phyloP scores from a whole-genome alignment of 2,888 invertebrate genomes.

The Xanthia icteritia region DNA sequence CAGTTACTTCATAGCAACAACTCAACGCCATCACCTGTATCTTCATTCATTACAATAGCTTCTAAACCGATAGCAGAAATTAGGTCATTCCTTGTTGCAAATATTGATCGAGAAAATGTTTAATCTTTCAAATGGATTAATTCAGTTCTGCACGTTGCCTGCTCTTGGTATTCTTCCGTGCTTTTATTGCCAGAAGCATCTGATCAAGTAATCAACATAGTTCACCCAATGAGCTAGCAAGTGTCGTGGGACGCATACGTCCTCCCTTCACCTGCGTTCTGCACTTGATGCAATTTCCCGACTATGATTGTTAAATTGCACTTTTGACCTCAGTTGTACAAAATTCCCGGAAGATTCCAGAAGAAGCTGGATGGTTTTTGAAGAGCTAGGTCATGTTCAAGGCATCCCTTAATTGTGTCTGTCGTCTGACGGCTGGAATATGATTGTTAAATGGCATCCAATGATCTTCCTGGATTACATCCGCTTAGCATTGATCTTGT shows the following conservation, averaged over 20 bases:
- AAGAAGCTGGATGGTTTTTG: constrained; percentile 25
- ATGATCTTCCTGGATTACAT: constrained; percentile 70
- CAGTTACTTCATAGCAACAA: not conserved
- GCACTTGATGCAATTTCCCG: constrained; percentile 48
- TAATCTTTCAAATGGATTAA: constrained; percentile 8
- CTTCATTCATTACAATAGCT: not conserved
- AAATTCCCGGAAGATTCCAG: constrained; percentile 37
- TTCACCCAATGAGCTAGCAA: constrained; percentile 45
- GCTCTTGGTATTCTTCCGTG: constrained; percentile 27
- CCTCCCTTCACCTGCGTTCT: constrained; percentile 63
- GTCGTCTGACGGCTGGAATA: constrained; percentile 43
- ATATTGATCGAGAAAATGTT: constrained; percentile 17
- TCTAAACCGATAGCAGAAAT: not conserved
- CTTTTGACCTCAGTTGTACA: constrained; percentile 21
- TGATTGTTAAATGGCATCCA: constrained; percentile 73
- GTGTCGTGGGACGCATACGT: constrained; percentile 47
- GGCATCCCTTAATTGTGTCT: constrained; percentile 68
- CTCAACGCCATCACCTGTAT: not conserved
- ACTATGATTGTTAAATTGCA: constrained; percentile 57
- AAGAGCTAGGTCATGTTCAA: constrained; percentile 55
- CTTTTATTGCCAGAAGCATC: constrained; percentile 37
- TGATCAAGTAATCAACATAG: constrained; percentile 53
- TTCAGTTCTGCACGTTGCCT: constrained; percentile 4
- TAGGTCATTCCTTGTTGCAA: not conserved
- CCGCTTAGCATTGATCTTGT: constrained; percentile 63